These are phyloP conservation scores for Vicugna pacos DNA, from an alignment of 2,113 vertebrate genomes.

Conservation along the genomic window DNA sequence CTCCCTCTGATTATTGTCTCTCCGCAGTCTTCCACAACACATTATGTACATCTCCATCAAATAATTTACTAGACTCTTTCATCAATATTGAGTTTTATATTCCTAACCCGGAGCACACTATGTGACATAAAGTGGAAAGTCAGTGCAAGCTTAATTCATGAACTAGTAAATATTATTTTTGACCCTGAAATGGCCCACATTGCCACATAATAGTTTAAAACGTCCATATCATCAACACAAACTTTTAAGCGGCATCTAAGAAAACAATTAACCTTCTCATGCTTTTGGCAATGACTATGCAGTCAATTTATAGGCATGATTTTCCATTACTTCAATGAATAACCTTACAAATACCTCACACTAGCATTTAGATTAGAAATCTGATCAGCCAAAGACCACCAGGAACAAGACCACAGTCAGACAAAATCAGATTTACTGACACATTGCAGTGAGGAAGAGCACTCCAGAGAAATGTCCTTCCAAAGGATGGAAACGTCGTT, in stretches of 20 bases:
- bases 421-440: constrained; percentile 47
- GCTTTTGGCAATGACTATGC: background rate
- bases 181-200: background rate
- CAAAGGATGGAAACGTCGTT: background rate
- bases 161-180: constrained; percentile 2
- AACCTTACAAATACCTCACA: background rate
- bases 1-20: background rate
- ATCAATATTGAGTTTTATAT: background rate
- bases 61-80: background rate
- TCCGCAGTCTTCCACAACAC: background rate
- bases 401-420: background rate
- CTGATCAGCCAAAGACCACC: background rate
- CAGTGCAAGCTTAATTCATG: background rate
- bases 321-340: constrained; percentile 2
- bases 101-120: background rate
- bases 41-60: background rate
- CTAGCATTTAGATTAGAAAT: background rate
- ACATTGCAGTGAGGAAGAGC: background rate
- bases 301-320: constrained; percentile 17
- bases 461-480: background rate
- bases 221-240: background rate
- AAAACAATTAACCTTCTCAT: background rate
- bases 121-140: background rate
- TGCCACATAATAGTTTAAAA: constrained; percentile 5
- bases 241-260: background rate